A percentile compares a stretch with the other conserved stretches of the same genome.
Evolutionary conservation across 2,797 vertebrate genomes (phyloP).

Genomic region (Mallotus villosus): DNA sequence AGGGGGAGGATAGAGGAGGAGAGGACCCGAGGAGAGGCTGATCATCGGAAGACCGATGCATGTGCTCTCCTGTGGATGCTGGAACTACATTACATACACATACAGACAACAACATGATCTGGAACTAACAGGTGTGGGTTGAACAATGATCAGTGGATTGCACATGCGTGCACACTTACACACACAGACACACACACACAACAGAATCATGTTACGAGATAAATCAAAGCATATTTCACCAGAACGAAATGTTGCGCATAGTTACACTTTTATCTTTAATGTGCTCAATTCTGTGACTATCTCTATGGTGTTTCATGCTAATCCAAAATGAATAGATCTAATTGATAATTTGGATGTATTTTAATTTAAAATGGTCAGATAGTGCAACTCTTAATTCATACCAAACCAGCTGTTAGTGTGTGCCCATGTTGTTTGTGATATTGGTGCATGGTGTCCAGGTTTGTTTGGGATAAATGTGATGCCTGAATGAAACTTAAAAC

Average conservation of each 20-base stretch:
- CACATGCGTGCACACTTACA: not conserved
- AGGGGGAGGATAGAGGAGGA: conserved; percentile 13
- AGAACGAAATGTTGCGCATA: conserved; percentile 9
- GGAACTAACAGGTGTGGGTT: not conserved
- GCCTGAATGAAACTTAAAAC: not conserved
- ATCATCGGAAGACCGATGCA: conserved; percentile 59
- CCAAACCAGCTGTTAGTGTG: not conserved
- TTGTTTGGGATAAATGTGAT: not conserved
- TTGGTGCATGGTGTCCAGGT: not conserved
- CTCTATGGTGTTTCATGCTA: conserved; percentile 22
- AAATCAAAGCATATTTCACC: conserved; percentile 22
- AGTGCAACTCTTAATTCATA: not conserved
- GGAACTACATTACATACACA: conserved; percentile 4
- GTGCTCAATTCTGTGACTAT: not conserved
- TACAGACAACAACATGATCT: not conserved
- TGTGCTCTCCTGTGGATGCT: conserved; percentile 40
- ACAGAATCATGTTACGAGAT: conserved; percentile 22
- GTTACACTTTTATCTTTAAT: not conserved
- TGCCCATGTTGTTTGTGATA: not conserved
- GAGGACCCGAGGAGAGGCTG: conserved; percentile 28
- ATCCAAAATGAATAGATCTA: conserved; percentile 29
- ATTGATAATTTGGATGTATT: not conserved
- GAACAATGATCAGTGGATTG: no score
- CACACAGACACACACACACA: conserved; percentile 9
- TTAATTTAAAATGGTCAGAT: not conserved